Conservation (phyloP, 2,113 vertebrate genomes). For the Progne subis region DNA sequence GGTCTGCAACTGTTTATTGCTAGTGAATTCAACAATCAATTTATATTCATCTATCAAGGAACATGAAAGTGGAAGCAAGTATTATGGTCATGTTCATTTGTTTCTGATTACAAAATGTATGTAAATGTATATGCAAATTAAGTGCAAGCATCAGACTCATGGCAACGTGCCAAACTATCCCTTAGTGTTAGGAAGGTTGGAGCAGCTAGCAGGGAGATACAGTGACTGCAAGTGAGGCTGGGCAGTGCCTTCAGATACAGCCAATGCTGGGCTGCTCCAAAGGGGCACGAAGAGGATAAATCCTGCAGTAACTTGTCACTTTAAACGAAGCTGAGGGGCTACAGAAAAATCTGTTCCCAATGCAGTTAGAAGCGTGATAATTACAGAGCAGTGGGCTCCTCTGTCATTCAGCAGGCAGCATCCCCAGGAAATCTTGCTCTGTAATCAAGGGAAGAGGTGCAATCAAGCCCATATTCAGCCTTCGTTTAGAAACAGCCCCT, state of each 20-base stretch:
- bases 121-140: slow-evolving; percentile 67
- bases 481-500: slow-evolving; percentile 78
- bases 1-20: slow-evolving; percentile 29
- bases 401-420: slow-evolving; percentile 78
- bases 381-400: slow-evolving; percentile 76
- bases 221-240: not conserved
- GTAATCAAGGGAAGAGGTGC: slow-evolving; percentile 82
- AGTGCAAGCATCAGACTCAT: slow-evolving; percentile 47
- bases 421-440: slow-evolving; percentile 80
- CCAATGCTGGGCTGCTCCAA: not conserved
- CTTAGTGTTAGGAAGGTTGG: not conserved
- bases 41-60: slow-evolving; percentile 61
- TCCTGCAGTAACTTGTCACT: slow-evolving; percentile 44
- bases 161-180: slow-evolving; percentile 59
- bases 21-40: slow-evolving; percentile 19
- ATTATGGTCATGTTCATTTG: slow-evolving; percentile 69
- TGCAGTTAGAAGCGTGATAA: slow-evolving; percentile 77
- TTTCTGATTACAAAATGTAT: slow-evolving; percentile 79
- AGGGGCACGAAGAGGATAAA: slow-evolving; percentile 36
- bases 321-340: slow-evolving; percentile 56
- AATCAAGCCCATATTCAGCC: slow-evolving; percentile 83
- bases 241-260: slow-evolving; percentile 13
- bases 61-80: slow-evolving; percentile 62
- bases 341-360: slow-evolving; percentile 72
- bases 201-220: not conserved